Percentiles rank a stretch among this genome's conserved stretches.
These are phyloP conservation scores for Lathronympha strigana DNA, from an alignment of 2,888 invertebrate genomes.

Conservation along the genomic window DNA sequence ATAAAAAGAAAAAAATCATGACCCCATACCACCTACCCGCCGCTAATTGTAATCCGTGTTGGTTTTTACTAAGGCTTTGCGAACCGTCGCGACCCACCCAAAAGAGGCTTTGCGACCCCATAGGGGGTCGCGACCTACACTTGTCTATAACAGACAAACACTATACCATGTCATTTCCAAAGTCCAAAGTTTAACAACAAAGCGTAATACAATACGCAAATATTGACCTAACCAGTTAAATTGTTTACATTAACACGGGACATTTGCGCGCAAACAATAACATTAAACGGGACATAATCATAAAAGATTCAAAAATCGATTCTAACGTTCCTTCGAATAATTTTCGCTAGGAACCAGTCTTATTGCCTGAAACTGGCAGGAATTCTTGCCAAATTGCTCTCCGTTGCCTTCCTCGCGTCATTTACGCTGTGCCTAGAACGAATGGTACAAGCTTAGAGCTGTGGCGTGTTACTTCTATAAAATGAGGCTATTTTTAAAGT, in stretches of 20 bases:
- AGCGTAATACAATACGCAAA: background rate
- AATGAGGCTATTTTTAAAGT: constrained; percentile 1
- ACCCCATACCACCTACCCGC: no score
- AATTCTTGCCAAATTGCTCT: constrained; percentile 78
- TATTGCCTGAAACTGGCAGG: constrained; percentile 62
- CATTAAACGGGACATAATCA: constrained; percentile 30
- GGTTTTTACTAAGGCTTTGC: no score
- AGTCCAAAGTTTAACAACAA: no score
- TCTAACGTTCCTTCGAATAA: constrained; percentile 54
- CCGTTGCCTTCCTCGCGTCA: constrained; percentile 76
- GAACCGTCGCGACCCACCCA: no score
- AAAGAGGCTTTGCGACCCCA: no score
- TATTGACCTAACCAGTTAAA: background rate
- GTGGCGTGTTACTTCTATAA: constrained; percentile 21
- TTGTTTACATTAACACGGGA: constrained; percentile 9
- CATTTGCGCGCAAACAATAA: constrained; percentile 24
- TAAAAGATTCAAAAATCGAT: constrained; percentile 39
- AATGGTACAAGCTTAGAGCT: constrained; percentile 40
- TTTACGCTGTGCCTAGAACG: constrained; percentile 62
- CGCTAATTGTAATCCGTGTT: no score
- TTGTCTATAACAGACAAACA: no score
- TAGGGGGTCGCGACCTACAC: no score
- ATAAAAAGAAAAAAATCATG: no score
- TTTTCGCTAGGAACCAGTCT: constrained; percentile 62
- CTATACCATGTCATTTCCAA: no score